These are phyloP conservation scores for Pristionchus entomophagus DNA, from an alignment of 2,888 invertebrate species.

Conservation along the genomic window DNA sequence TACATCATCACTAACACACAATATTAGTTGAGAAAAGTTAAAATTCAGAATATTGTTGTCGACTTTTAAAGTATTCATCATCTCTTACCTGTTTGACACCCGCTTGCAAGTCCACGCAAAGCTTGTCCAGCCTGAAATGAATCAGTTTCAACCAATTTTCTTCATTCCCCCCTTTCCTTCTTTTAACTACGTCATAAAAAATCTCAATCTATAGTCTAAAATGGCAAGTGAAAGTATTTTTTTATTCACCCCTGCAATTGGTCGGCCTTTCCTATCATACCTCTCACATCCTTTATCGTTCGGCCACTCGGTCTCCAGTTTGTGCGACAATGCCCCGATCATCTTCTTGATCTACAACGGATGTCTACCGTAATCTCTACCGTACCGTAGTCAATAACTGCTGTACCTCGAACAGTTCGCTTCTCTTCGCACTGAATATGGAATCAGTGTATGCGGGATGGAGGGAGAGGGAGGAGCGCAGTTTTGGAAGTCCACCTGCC, in stretches of 20 bases:
- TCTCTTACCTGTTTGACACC: conserved; percentile 70
- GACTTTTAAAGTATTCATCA: not conserved
- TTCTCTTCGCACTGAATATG: conserved; percentile 52
- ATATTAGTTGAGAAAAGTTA: not conserved
- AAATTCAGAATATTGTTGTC: not conserved
- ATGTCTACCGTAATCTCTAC: not conserved
- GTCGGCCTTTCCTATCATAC: not conserved
- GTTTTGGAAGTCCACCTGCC: conserved; percentile 66
- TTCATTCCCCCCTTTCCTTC: no score
- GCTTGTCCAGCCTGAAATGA: conserved; percentile 61
- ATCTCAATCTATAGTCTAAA: not conserved
- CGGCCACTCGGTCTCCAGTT: conserved; percentile 47
- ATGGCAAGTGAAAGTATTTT: not conserved
- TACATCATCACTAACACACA: no score
- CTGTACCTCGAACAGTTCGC: conserved; percentile 52
- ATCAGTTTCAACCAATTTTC: not conserved
- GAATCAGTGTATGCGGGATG: conserved; percentile 56
- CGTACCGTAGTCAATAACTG: not conserved
- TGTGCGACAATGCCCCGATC: conserved; percentile 47
- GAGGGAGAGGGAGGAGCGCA: conserved; percentile 51
- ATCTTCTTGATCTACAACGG: conserved; percentile 44
- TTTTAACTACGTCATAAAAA: not conserved
- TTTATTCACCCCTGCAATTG: not conserved
- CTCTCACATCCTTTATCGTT: not conserved
- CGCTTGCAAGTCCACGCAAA: conserved; percentile 69